Evolutionary conservation across 1,140 invertebrate genomes (phyloP), one percentile per base, ranked within the genome.

Genomic region (Cyrtorhinus lividipennis): DNA sequence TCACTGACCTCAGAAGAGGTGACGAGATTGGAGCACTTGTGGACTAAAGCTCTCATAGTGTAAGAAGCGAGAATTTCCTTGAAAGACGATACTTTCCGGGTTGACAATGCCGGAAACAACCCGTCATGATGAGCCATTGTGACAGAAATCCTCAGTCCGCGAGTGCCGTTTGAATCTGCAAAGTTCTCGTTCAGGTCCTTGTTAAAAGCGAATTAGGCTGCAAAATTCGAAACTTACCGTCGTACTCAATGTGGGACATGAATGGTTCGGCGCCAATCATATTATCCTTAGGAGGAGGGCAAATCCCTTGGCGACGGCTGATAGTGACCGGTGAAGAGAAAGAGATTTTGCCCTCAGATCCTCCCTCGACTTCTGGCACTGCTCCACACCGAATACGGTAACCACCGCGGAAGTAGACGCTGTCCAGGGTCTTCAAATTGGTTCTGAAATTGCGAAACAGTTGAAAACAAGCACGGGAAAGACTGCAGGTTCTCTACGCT

Each of bases 1-100:
- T 38, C 30, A 38, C 5, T 53, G 10, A 53, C 48, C 20, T 53
- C 48, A 53, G 48, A 53, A 13, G 48, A 53, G 5, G 48, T 53
- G 48, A 53, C 48, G 48, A 63, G 24, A 20, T 63, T 63, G 18
- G 62, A 63, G 23, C 62, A 63, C 25, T 63, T 63, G 56, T 63
- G 62, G 22, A 58, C 22, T 38, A 56, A 10, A 1, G 62, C 18
- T 13, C 62, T 57, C 27, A 56, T 53, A 1, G 53, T 12, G 23
- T 63, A 58, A 18, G 18, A 23, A 1, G 26, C n/a, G 15, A 63
- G 25, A n/a, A 57, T 57, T 23, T 63, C 46, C 2, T 24, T 30
- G 23, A 18, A 24, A 48, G 48, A 53, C 20, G n/a, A 18, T 8
- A 63, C 15, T 24, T 57, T 48, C 13, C 24, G 23, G 10, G 62